Evolutionary conservation across 2,797 vertebrate species (phyloP).

Genomic region (Heteromormyrus szaboi): DNA sequence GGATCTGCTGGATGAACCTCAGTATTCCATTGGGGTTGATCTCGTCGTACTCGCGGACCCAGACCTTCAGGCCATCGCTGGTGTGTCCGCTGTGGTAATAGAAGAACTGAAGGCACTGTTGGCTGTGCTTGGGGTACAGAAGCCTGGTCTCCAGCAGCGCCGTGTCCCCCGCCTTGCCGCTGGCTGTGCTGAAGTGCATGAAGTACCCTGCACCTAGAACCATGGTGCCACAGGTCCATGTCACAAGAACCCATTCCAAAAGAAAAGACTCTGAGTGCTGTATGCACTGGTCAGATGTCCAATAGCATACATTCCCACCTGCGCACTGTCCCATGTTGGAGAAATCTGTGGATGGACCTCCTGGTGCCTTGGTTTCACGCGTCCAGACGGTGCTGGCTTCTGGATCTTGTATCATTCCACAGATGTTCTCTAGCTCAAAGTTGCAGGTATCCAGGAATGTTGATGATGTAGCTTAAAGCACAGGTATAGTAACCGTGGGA

Average conservation of each 20-base stretch:
- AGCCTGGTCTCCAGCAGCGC: conserved; percentile 74
- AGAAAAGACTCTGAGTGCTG: background rate
- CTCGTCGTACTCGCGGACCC: conserved; percentile 53
- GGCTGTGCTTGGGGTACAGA: conserved; percentile 75
- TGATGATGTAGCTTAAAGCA: conserved; percentile 57
- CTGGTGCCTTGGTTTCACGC: conserved; percentile 42
- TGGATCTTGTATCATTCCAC: conserved; percentile 83
- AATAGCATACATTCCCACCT: conserved; percentile 56
- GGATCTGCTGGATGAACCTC: conserved; percentile 19
- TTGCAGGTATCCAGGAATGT: conserved; percentile 85
- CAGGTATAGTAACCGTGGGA: background rate
- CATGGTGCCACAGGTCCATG: background rate
- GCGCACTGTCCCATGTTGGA: conserved; percentile 74
- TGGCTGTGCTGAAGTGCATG: conserved; percentile 74
- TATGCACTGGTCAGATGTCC: background rate
- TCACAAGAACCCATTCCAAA: background rate
- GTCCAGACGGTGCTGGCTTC: conserved; percentile 64
- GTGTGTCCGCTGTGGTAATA: conserved; percentile 67
- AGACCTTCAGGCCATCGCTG: conserved; percentile 62
- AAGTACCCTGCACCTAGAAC: conserved; percentile 77
- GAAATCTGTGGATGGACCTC: conserved; percentile 72
- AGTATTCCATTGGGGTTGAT: conserved; percentile 16
- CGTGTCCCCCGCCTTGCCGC: conserved; percentile 40
- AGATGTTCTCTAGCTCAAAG: conserved; percentile 86
- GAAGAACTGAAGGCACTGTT: conserved; percentile 88